Percentiles rank a stretch among this genome's conserved stretches.
These are phyloP conservation scores for Coranthus polyacanthus DNA, from an alignment of 2,797 vertebrate genomes.

Conservation along the genomic window DNA sequence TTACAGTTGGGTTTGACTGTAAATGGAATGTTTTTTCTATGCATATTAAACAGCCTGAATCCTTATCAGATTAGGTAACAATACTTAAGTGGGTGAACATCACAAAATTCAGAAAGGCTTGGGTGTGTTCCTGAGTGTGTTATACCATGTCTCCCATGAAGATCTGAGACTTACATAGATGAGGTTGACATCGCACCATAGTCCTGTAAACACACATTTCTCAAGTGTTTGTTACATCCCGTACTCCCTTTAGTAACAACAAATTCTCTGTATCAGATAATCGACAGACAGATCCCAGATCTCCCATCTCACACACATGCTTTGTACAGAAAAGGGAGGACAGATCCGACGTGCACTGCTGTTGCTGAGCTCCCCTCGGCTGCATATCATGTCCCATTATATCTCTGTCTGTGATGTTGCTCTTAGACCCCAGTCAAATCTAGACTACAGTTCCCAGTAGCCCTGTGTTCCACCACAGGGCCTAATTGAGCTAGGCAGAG, in stretches of 20 bases:
- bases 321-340: conserved; percentile 35
- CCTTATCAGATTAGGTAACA: too few species aligned
- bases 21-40: too few species aligned
- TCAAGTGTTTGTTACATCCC: neutral
- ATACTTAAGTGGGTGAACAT: too few species aligned
- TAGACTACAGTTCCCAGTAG: conserved; percentile 38
- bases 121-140: too few species aligned
- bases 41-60: too few species aligned
- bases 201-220: too few species aligned
- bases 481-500: conserved; percentile 39
- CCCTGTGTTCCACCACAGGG: conserved; percentile 6
- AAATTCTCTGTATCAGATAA: conserved; percentile 17
- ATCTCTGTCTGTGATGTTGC: conserved; percentile 16
- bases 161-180: too few species aligned
- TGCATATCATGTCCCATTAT: conserved; percentile 31
- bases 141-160: too few species aligned
- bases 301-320: conserved; percentile 22
- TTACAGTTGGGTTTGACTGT: too few species aligned
- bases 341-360: conserved; percentile 27
- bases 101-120: too few species aligned
- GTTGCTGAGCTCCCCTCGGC: conserved; percentile 32
- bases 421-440: conserved; percentile 26
- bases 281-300: conserved; percentile 6
- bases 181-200: neutral
- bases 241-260: neutral